Percentiles rank a stretch among this genome's conserved stretches.
These are phyloP conservation scores for Ammodytes dubius DNA, from an alignment of 2,113 vertebrate species.

Conservation along the genomic window DNA sequence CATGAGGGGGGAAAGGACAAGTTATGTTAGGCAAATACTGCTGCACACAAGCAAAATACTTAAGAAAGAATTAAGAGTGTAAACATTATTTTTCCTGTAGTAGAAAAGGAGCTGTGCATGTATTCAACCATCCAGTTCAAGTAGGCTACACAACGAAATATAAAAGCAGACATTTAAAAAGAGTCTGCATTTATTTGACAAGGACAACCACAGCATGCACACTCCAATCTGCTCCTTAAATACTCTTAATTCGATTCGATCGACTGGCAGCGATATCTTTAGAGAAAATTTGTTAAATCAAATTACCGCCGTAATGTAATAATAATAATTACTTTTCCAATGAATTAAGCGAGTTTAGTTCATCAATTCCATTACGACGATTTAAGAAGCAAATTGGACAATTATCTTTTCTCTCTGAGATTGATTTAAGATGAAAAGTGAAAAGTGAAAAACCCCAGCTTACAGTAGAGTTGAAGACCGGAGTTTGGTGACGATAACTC, in stretches of 20 bases:
- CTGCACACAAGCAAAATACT: not conserved
- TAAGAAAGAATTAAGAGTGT: not conserved
- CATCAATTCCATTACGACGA: conserved; percentile 90
- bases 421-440: conserved; percentile 82
- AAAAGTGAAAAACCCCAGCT: conserved; percentile 70
- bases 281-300: conserved; percentile 89
- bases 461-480: conserved; percentile 88
- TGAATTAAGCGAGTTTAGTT: conserved; percentile 95
- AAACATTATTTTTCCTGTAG: conserved; percentile 28
- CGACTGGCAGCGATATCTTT: conserved; percentile 69
- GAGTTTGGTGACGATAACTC: conserved; percentile 91
- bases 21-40: conserved; percentile 45
- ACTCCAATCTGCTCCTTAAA: conserved; percentile 77
- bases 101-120: conserved; percentile 32
- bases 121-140: conserved; percentile 6
- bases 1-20: conserved; percentile 22
- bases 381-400: conserved; percentile 94
- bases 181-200: conserved; percentile 19
- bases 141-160: not conserved
- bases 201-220: conserved; percentile 61
- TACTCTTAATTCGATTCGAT: conserved; percentile 77
- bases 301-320: conserved; percentile 96
- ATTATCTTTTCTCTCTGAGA: conserved; percentile 84
- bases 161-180: conserved; percentile 23
- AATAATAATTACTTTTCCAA: conserved; percentile 95